A percentile compares a stretch with the other conserved stretches of the same genome.
Evolutionary conservation across 2,113 vertebrate genomes (phyloP).

Genomic region (Sturnira hondurensis): DNA sequence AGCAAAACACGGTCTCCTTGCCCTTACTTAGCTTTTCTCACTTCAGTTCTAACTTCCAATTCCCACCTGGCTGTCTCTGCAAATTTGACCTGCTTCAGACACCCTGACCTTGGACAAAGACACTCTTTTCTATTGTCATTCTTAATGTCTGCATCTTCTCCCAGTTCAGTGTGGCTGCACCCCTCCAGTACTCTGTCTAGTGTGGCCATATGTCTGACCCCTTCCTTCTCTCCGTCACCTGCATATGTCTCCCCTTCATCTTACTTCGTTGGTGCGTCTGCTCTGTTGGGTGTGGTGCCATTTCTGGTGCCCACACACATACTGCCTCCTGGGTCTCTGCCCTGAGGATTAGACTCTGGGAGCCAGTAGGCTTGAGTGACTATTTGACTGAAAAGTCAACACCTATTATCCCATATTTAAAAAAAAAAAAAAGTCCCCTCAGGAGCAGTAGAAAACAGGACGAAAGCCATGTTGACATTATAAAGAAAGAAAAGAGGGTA

Average conservation of each 20-base stretch:
- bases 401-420: neutral
- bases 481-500: neutral
- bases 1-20: neutral
- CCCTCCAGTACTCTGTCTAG: neutral
- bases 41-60: too few relatives aligned
- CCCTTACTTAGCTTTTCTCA: neutral
- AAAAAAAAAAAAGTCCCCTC: neutral
- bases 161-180: neutral
- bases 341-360: neutral
- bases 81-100: neutral
- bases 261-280: neutral
- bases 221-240: rapidly evolving
- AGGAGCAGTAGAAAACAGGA: neutral
- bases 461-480: neutral
- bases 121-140: neutral
- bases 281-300: neutral
- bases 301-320: neutral
- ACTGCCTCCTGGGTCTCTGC: neutral
- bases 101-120: neutral
- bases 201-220: rapidly evolving
- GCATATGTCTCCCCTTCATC: neutral
- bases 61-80: neutral
- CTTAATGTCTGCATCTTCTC: neutral
- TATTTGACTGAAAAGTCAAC: neutral
- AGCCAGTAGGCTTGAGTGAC: slow-evolving; percentile 10